Conservation (phyloP, 1,140 invertebrate species). For the Euglossa dilemma region DNA sequence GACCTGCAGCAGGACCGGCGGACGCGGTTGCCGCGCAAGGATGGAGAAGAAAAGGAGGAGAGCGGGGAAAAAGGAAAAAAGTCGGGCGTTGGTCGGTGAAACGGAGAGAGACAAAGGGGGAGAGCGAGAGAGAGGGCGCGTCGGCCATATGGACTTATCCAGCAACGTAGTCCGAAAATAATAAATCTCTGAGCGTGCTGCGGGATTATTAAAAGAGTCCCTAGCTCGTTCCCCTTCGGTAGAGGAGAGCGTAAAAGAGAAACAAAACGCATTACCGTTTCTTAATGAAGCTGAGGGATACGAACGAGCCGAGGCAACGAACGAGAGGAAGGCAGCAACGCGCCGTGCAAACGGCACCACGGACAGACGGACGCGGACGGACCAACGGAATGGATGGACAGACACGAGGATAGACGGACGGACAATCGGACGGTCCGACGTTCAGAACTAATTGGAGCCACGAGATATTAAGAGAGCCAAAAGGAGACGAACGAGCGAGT, state of each 20-base stretch:
- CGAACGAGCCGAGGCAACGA: conserved; percentile 70
- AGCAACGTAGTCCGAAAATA: conserved; percentile 81
- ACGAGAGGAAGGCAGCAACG: conserved; percentile 60
- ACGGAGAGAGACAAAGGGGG: conserved; percentile 43
- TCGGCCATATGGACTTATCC: conserved; percentile 77
- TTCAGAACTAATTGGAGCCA: conserved; percentile 79
- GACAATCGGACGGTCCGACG: conserved; percentile 67
- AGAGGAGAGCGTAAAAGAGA: conserved; percentile 73
- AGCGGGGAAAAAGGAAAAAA: conserved; percentile 12
- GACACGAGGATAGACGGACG: conserved; percentile 48
- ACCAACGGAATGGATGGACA: conserved; percentile 48
- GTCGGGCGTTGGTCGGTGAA: conserved; percentile 10
- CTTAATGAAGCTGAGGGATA: conserved; percentile 82
- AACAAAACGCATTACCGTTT: conserved; percentile 82
- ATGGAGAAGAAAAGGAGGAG: conserved; percentile 14
- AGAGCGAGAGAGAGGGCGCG: conserved; percentile 53
- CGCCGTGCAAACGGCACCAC: conserved; percentile 41
- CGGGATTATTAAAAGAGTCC: conserved; percentile 81
- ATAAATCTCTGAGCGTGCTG: conserved; percentile 81
- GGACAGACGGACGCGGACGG: conserved; percentile 42
- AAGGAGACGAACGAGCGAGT: conserved; percentile 42
- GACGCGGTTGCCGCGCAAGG: conserved; percentile 18
- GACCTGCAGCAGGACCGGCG: conserved; percentile 21
- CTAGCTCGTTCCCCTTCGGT: conserved; percentile 69
- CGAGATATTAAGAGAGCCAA: conserved; percentile 73